These are phyloP conservation scores for Athene cunicularia DNA, from an alignment of 2,113 vertebrate genomes.

Conservation along the genomic window DNA sequence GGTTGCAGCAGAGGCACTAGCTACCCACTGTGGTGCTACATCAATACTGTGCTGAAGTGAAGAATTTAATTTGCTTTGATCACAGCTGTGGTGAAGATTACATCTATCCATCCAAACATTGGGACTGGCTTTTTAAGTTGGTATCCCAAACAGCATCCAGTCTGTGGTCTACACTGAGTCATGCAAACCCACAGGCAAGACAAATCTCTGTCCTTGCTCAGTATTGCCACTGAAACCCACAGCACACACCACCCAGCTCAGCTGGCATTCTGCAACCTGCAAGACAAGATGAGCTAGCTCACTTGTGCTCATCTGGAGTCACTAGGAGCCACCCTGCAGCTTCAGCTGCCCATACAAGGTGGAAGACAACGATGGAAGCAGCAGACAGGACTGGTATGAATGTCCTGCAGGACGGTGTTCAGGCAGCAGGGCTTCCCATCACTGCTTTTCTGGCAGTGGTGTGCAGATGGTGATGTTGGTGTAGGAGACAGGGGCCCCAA, in stretches of 20 bases:
- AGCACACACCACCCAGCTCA: not conserved
- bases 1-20: not conserved
- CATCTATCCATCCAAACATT: not conserved
- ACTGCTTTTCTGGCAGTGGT: not conserved
- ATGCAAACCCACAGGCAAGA: not conserved
- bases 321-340: not conserved
- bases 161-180: not conserved
- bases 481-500: not conserved
- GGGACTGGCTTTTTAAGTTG: not conserved
- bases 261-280: not conserved
- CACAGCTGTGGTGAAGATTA: not conserved
- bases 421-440: not conserved
- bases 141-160: not conserved
- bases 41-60: not conserved
- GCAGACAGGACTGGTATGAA: not conserved
- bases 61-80: not conserved
- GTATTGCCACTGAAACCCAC: not conserved
- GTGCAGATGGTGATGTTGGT: not conserved
- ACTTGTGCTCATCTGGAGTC: not conserved
- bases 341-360: not conserved
- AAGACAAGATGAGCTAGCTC: not conserved
- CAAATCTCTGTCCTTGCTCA: not conserved
- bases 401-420: not conserved
- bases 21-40: not conserved
- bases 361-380: not conserved